Evolutionary conservation across 1,140 invertebrate genomes (phyloP), one percentile per base, ranked within the genome.

Genomic region (Atta texana): DNA sequence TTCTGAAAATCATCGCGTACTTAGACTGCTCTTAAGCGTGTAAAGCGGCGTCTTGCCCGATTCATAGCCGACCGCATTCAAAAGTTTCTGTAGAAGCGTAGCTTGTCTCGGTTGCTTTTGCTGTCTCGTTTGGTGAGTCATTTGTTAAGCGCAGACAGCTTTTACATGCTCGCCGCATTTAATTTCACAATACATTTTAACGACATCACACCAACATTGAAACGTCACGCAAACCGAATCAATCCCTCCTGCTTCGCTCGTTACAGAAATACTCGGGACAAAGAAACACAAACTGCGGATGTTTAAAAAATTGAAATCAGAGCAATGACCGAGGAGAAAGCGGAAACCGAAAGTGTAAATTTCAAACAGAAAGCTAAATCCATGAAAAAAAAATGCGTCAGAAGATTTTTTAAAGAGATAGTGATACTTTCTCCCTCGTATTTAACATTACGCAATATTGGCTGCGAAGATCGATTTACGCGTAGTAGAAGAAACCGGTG

Each of bases 141-240:
- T 86, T 90, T 85, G 89, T 88, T 90, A 81, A 18, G n/a, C 57
- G 86, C 86, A 85, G 89, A 88, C 89, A 85, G 69, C 81, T 90
- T 90, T 90, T 78, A 86, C 75, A 34, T 53, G 78, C 24, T 44
- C 66, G 63, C 75, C 80, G 57, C 89, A 69, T 90, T 90, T 90
- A 90, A 90, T 90, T 90, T 75, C 64, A 86, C 90, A 90, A 90
- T 82, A 64, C 84, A 86, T 72, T 90, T 88, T 61, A 77, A 90
- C 86, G 88, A 81, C 51, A 90, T 69, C 68, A 21, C 69, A 39
- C 51, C 53, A 31, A 24, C 75, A 89, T 89, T 88, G 61, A 78
- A 44, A 44, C 71, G 71, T n/a, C 57, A 68, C 59, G 55, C 76
- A 76, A 81, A 87, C 75, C 64, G 57, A 66, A 53, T 72, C 72